Evolutionary conservation across 2,888 invertebrate species (phyloP), one percentile per base, ranked within the genome.

Genomic region (Campoplex nolae): DNA sequence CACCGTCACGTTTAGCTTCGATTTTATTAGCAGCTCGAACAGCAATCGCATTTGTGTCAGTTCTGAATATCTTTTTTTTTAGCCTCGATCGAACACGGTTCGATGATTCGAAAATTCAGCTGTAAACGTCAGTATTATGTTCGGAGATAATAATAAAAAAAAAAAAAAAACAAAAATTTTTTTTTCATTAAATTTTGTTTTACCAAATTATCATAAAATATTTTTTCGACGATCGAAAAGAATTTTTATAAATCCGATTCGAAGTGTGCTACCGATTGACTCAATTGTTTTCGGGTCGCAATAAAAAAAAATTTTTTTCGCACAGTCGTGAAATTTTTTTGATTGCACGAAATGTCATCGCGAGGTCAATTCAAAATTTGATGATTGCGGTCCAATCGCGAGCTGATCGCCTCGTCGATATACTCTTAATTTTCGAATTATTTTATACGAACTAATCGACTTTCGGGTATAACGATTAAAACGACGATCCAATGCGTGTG

Each of bases 401-500:
- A 7, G 11, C 32, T 4, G 62, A 62, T 32, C 62, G 0, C 4
- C 32, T 62, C n/a, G n/a, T 16, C 4, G 32, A 62, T 62, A 62
- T 16, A 62, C 16, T 32, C 32, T 32, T 23, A n/a, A n/a, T n/a
- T n/a, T n/a, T 62, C 13, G 28, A 0, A 0, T 16, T 16, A 62
- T 16, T 7, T 16, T 7, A 32, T 32, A 16, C 9, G 16, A 32
- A 4, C 6, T 4, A 13, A 28, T 58, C 23, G 38, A 1, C 6
- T 38, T 32, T 28, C 23, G 23, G 32, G 7, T 32, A 3, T 0
- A 32, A 62, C 16, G 0, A 62, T 51, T 51, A 18, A 7, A 62
- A 32, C 81, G 48, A 32, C 73, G 23, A 62, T 75, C 81, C 67
- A 82, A 76, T 56, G 79, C 65, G 82, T 56, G 82, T 80, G 80